Base-by-base conservation (phyloP, 2,888 invertebrate genomes). In the Mayetiola destructor region DNA sequence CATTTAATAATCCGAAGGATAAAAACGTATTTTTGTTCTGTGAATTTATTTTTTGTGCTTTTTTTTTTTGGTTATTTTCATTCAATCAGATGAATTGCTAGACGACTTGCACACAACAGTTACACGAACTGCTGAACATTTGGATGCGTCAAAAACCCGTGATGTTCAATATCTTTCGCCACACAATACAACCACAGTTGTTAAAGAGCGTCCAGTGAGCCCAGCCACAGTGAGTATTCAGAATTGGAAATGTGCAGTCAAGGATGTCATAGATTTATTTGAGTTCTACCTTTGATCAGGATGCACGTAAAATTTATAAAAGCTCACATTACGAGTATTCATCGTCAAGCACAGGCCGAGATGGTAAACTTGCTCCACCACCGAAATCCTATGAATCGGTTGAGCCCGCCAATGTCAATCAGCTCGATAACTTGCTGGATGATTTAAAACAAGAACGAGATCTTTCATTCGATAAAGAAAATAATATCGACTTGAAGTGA, bases 401-500 rank as follows among this genome's bases (percentile, higher is more conserved):
- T 37, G 60, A 64, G 21, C 58, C 64, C 21, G 77, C 82, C 65
- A 85, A 84, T 66, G 83, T 85, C 53, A 84, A 83, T 64, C 85
- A 86, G 68, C 70, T 87, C 65, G 86, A 87, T 68, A 82, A 82
- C 0, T 71, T 87, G 55, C 74, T 87, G 57, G 85, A 85, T 63
- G 86, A 87, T 68, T 71, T 87, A 64, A 83, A 84, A 63, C 65
- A 69, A 57, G 72, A 73, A 60, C 67, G 72, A 6, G 66, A 71
- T 58, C 64, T 66, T 32, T 69, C 70, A 21, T 66, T 65, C 58
- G 67, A 68, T 59, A 66, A 64, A 63, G 66, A 67, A 66, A 63
- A 60, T 56, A 20, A 40, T 3, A 20, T 5, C 20, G 4, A 40
- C 5, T 10, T 20, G 20, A 16, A 3, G 63, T 63, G 48, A 62